These are phyloP conservation scores for Latrodectus hesperus DNA, from an alignment of 2,888 invertebrate species.

Conservation along the genomic window DNA sequence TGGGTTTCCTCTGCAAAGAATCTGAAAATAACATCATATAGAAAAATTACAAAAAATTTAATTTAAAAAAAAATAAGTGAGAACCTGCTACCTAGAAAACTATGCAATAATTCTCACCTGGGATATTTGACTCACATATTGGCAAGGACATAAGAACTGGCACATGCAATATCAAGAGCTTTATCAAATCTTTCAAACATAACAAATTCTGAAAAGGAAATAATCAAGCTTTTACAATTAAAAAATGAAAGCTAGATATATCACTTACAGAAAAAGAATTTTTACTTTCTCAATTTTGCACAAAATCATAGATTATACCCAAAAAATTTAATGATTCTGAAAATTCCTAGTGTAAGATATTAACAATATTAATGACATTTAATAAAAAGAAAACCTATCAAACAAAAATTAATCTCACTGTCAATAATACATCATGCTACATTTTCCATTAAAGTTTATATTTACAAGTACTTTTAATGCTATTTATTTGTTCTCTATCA, in stretches of 20 bases:
- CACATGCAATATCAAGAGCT: slow-evolving; percentile 50
- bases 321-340: too few relatives aligned
- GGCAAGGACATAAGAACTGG: slow-evolving; percentile 55
- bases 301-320: too few relatives aligned
- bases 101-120: slow-evolving; percentile 25
- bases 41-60: slow-evolving; percentile 2
- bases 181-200: slow-evolving; percentile 53
- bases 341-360: not conserved
- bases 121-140: slow-evolving; percentile 34
- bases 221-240: not conserved
- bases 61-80: not conserved
- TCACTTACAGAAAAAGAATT: not conserved
- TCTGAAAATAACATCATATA: slow-evolving; percentile 20
- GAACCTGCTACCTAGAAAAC: not conserved
- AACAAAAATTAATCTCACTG: too few relatives aligned
- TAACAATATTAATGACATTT: not conserved
- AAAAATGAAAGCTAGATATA: not conserved
- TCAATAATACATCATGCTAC: too few relatives aligned
- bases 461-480: too few relatives aligned
- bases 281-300: too few relatives aligned
- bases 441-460: too few relatives aligned
- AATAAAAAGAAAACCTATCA: not conserved
- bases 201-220: slow-evolving; percentile 42
- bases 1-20: slow-evolving; percentile 47
- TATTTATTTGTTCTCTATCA: too few relatives aligned